Evolutionary conservation across 2,888 invertebrate genomes (phyloP), one percentile per base, ranked within the genome.

Genomic region (Acanthococcus lagerstroemiae): DNA sequence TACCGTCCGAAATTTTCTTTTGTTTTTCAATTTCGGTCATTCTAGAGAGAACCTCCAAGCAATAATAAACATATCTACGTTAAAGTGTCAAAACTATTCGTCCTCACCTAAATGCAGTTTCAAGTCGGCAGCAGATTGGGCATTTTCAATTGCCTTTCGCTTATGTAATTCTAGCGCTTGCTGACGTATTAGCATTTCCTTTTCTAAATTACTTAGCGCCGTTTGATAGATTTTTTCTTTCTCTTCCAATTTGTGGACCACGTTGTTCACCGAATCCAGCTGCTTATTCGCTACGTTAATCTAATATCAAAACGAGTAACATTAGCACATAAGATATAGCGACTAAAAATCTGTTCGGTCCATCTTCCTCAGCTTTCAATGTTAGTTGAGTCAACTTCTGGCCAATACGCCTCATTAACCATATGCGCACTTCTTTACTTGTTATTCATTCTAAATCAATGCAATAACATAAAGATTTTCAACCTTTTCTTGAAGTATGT

Each of bases 91-190:
- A 15, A 44, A 58, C 15, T 57, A 22, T 21, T 58, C 46, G 22
- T 5, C n/a, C 58, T 74, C 73, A 87, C 87, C 87, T 69, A 96
- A 82, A 82, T 96, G 95, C 70, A 97, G 81, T 77, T 96, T 95
- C 25, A 97, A 82, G 78, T 97, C 97, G 0, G 95, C 95, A 0
- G 96, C 95, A 7, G 94, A 93, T 77, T 97, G 97, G 0, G 96
- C 93, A 66, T 90, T 91, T 78, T 97, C 97, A 69, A 96, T 93
- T 0, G 96, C 95, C 78, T 97, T 97, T 26, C 96, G 81, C 75
- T 95, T 96, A 78, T 96, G 94, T 87, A 95, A 89, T 78, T 97
- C 97, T 89, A 95, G 90, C 1, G 95, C 92, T 76, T 95, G 95
- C 74, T 96, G 95, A 1, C 95, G 81, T 67, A 95, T 78, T 65